phyloP scores from a whole-genome alignment of 2,113 vertebrate species.

The Tychaedon coryphoeus region DNA sequence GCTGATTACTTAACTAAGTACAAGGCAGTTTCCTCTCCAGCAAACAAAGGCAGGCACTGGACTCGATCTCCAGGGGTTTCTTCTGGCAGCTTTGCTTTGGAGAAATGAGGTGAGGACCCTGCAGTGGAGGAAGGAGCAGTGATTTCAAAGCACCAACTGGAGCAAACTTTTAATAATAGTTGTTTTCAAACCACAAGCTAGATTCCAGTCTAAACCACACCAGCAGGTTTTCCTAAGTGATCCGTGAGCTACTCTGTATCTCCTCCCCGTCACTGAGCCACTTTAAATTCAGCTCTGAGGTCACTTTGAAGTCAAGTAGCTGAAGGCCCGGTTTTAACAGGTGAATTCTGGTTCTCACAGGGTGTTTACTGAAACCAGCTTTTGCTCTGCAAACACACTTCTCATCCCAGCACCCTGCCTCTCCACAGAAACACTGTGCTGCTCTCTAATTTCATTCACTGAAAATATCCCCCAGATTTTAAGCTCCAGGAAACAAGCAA shows the following conservation, averaged over 20 bases:
- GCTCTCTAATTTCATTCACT: not conserved
- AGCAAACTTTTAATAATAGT: not conserved
- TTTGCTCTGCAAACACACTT: not conserved
- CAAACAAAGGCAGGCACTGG: not conserved
- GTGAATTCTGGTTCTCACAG: constrained; percentile 46
- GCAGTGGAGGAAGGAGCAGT: not conserved
- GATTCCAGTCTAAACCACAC: not conserved
- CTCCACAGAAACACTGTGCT: not conserved
- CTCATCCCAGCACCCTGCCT: not conserved
- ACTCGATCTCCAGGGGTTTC: not conserved
- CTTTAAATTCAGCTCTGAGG: constrained; percentile 36
- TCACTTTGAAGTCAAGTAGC: constrained; percentile 52
- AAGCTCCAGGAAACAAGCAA: not conserved
- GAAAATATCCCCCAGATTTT: not conserved
- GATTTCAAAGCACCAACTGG: not conserved
- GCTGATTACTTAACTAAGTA: not conserved
- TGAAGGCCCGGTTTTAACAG: constrained; percentile 24
- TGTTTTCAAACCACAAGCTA: constrained; percentile 24
- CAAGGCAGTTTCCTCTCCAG: not conserved
- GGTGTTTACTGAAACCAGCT: constrained; percentile 6
- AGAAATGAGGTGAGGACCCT: not conserved
- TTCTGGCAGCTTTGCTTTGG: not conserved
- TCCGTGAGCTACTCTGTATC: not conserved
- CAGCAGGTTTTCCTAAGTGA: not conserved
- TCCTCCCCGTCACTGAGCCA: not conserved